These are phyloP conservation scores for Porites rus DNA, from an alignment of 92 coral and sea anemone genomes.

Conservation along the genomic window DNA sequence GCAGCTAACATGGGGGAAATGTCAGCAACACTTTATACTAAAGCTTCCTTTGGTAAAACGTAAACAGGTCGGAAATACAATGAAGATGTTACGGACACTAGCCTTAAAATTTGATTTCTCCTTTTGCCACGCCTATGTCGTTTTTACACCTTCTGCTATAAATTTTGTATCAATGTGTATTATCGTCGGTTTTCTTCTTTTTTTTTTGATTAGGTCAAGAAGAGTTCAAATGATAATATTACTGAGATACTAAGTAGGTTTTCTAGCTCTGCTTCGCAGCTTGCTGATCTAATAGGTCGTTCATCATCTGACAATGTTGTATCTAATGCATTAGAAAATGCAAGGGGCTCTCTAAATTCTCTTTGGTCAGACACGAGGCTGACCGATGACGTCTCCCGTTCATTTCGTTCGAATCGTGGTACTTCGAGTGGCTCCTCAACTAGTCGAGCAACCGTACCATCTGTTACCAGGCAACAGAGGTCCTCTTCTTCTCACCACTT, in stretches of 20 bases:
- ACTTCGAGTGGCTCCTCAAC: background rate
- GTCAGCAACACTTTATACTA: too few species aligned
- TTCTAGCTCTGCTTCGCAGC: background rate
- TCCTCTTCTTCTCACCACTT: conserved; percentile 11
- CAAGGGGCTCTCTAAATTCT: conserved; percentile 9
- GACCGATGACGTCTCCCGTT: background rate
- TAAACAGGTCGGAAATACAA: too few species aligned
- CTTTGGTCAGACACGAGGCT: conserved; percentile 5
- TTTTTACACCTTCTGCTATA: too few species aligned
- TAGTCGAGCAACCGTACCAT: conserved; percentile 15
- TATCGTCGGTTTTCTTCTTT: too few species aligned
- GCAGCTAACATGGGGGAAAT: too few species aligned
- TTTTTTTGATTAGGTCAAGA: too few species aligned
- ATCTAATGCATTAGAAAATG: conserved; percentile 6
- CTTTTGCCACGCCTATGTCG: too few species aligned
- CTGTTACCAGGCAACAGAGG: conserved; percentile 1
- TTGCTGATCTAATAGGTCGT: background rate
- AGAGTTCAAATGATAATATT: background rate
- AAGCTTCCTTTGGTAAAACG: too few species aligned
- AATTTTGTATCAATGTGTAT: too few species aligned
- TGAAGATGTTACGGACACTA: too few species aligned
- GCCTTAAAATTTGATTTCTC: too few species aligned
- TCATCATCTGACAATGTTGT: background rate
- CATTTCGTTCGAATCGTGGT: background rate
- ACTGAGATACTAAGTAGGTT: background rate